Percentiles rank a stretch among this genome's conserved stretches.
Conservation (phyloP, 2,113 vertebrate genomes). For the Datnioides undecimradiatus region DNA sequence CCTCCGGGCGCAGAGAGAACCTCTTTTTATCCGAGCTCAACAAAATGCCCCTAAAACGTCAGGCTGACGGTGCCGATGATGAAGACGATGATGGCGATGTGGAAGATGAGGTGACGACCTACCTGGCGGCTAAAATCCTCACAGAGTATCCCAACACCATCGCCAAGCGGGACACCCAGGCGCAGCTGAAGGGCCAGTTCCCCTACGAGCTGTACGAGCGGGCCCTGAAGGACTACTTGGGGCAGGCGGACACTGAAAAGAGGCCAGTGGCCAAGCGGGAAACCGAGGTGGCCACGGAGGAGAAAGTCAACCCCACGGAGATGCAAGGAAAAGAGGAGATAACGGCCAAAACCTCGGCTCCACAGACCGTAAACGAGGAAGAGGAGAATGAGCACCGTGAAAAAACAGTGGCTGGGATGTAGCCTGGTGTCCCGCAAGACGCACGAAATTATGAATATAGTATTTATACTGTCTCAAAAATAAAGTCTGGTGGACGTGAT, state of each 20-base stretch:
- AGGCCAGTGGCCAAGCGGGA: slow-evolving; percentile 85
- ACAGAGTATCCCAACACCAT: slow-evolving; percentile 91
- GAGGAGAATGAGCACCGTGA: slow-evolving; percentile 85
- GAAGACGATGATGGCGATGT: slow-evolving; percentile 87
- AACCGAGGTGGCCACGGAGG: slow-evolving; percentile 64
- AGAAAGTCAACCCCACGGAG: slow-evolving; percentile 58
- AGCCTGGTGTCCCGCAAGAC: slow-evolving; percentile 51
- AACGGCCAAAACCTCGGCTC: slow-evolving; percentile 87
- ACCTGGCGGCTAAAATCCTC: slow-evolving; percentile 90
- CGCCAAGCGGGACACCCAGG: slow-evolving; percentile 82
- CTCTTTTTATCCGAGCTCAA: slow-evolving; percentile 85
- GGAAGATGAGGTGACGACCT: slow-evolving; percentile 93
- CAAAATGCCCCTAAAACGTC: slow-evolving; percentile 87
- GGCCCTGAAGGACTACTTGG: slow-evolving; percentile 89
- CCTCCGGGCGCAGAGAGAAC: slow-evolving; percentile 85
- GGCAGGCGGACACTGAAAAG: slow-evolving; percentile 83
- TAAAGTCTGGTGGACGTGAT: slow-evolving; percentile 84
- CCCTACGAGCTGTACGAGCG: slow-evolving; percentile 90
- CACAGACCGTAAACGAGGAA: slow-evolving; percentile 87
- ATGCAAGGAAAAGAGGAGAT: slow-evolving; percentile 77
- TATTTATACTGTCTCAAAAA: slow-evolving; percentile 82
- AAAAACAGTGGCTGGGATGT: slow-evolving; percentile 92
- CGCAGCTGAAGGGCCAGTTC: slow-evolving; percentile 83
- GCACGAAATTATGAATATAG: slow-evolving; percentile 67
- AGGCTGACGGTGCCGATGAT: slow-evolving; percentile 49